phyloP scores from a whole-genome alignment of 2,797 vertebrate species.

The Antennarius maculatus region DNA sequence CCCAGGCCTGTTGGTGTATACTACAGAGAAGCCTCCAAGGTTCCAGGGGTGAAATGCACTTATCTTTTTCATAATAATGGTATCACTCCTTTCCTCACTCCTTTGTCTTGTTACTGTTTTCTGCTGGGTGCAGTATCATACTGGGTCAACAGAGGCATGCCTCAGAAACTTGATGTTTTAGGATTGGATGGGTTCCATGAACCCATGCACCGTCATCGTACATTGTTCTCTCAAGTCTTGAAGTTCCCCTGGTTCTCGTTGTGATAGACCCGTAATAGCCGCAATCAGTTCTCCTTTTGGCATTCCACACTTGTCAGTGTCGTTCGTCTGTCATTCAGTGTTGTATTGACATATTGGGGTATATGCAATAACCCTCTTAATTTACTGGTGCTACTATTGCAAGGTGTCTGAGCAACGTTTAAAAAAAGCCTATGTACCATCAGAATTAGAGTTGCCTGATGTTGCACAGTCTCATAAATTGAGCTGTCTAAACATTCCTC shows the following conservation, averaged over 20 bases:
- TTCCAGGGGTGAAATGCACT: slow-evolving; percentile 85
- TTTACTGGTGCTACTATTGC: slow-evolving; percentile 69
- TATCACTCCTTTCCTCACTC: slow-evolving; percentile 39
- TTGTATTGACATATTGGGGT: slow-evolving; percentile 46
- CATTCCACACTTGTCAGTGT: slow-evolving; percentile 48
- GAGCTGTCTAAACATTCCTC: slow-evolving; percentile 61
- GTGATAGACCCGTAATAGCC: slow-evolving; percentile 28
- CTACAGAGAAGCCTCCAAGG: slow-evolving; percentile 97
- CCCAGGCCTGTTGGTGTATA: slow-evolving; percentile 91
- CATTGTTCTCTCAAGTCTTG: slow-evolving; percentile 28
- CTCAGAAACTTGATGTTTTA: slow-evolving; percentile 52
- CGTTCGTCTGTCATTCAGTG: slow-evolving; percentile 29
- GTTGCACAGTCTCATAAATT: slow-evolving; percentile 13
- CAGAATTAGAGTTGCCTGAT: slow-evolving; percentile 22
- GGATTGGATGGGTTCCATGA: slow-evolving; percentile 55
- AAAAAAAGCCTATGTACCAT: slow-evolving; percentile 12
- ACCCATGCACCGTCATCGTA: slow-evolving; percentile 40
- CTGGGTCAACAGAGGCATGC: slow-evolving; percentile 51
- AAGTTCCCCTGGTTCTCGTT: slow-evolving; percentile 26
- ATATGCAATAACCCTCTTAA: slow-evolving; percentile 33
- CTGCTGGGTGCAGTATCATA: slow-evolving; percentile 54
- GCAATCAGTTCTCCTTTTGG: slow-evolving; percentile 32
- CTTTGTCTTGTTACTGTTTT: slow-evolving; percentile 58
- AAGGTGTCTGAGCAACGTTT: slow-evolving; percentile 28
- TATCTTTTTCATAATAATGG: slow-evolving; percentile 51